Base-by-base conservation (phyloP, 2,888 invertebrate genomes). In the Acleris holmiana region DNA sequence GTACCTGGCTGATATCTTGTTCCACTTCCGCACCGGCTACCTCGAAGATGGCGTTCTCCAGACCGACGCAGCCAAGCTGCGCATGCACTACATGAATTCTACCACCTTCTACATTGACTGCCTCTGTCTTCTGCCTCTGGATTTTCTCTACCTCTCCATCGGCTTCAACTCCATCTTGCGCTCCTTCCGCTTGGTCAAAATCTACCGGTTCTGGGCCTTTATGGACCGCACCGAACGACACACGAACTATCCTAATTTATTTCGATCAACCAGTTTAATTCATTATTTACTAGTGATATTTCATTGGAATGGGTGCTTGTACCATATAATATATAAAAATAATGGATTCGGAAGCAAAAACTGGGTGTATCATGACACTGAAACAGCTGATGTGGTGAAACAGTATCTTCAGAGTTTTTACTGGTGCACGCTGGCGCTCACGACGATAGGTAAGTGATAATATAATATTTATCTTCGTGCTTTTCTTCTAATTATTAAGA, bases 231-330 rank as follows among this genome's bases (percentile, higher is more conserved):
- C 99, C 65, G 99, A 99, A 91, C 95, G 99, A 71, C 99, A 99
- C 87, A 99, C 99, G 77, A 99, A 99, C 94, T 99, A 99, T 94
- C 99, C 99, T 73, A 99, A 99, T 93, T 94, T 99, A 82, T 98
- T 98, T 94, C 95, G 96, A 84, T 97, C 97, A 79, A 96, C 96
- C 79, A 97, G 97, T 90, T 94, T 98, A 88, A 97, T 98, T 91
- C 98, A 99, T 94, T 98, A 98, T 94, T 95, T 99, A 84, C 94
- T 99, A 93, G 98, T 98, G 93, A 98, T 99, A 92, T 99, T 99
- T 94, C 99, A 99, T 94, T 99, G 99, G 99, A 99, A 99, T 93
- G 99, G 99, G 84, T 99, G 99, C 94, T 94, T 99, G 90, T 99
- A 98, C 94, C 98, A 98, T 94, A 96, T 99, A 88, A 97, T 98